phyloP scores from a whole-genome alignment of 2,113 vertebrate species.

The Grallaria varia region DNA sequence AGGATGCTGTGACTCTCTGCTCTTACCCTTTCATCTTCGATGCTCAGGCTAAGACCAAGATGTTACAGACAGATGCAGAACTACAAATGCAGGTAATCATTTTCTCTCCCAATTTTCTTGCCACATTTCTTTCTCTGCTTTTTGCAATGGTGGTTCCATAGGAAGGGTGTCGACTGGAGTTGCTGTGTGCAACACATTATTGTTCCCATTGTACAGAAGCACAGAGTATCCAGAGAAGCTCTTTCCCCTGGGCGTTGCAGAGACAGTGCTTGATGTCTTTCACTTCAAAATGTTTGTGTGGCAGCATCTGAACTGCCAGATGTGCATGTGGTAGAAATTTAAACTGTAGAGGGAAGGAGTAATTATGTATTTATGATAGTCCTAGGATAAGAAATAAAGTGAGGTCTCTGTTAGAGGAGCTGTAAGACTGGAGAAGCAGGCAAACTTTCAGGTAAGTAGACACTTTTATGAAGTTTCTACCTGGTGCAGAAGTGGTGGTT shows the following conservation, averaged over 20 bases:
- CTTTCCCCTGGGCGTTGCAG: not conserved
- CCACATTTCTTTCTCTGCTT: not conserved
- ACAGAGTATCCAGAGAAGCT: not conserved
- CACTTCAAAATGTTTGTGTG: not conserved
- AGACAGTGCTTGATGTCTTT: not conserved
- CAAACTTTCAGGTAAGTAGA: not conserved
- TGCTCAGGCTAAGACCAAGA: conserved; percentile 96
- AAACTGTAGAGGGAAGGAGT: not conserved
- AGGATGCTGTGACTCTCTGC: conserved; percentile 92
- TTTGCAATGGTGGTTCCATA: not conserved
- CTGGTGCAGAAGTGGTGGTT: not conserved
- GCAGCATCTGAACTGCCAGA: not conserved
- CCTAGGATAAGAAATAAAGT: not conserved
- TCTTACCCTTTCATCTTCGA: conserved; percentile 97
- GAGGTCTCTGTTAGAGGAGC: not conserved
- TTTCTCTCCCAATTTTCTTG: not conserved
- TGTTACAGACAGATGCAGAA: conserved; percentile 96
- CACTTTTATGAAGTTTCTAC: not conserved
- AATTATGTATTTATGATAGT: not conserved
- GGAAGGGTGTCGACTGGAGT: not conserved
- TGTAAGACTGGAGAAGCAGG: not conserved
- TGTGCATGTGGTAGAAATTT: not conserved
- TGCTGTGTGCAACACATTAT: not conserved
- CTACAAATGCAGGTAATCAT: conserved; percentile 93
- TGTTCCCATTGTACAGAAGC: not conserved